A percentile compares a stretch with the other conserved stretches of the same genome.
Evolutionary conservation across 2,797 vertebrate species (phyloP).

Genomic region (Sciurus vulgaris): DNA sequence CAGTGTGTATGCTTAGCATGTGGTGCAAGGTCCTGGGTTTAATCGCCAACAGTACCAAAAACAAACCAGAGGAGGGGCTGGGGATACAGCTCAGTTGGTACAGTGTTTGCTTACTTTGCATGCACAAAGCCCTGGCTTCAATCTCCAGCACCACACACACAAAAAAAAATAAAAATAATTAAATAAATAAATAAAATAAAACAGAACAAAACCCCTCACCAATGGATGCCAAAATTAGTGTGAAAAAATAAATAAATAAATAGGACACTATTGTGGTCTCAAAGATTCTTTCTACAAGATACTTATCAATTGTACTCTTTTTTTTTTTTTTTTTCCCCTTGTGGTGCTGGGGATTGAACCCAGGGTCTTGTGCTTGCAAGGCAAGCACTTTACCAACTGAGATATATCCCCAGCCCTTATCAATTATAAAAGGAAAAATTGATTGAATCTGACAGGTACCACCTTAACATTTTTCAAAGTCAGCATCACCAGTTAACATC

Average conservation of each 20-base stretch:
- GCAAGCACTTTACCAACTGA: too few species aligned
- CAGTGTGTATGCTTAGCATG: not conserved
- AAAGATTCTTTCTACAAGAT: not conserved
- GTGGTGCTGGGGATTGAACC: too few species aligned
- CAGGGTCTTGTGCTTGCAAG: too few species aligned
- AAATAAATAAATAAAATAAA: too few species aligned
- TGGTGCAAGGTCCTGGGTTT: not conserved
- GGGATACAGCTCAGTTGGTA: too few species aligned
- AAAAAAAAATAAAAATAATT: too few species aligned
- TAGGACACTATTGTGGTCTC: not conserved
- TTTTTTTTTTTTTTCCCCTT: too few species aligned
- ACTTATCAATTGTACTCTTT: not conserved
- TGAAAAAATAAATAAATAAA: slow-evolving; percentile 18
- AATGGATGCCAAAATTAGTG: not conserved
- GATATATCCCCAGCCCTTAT: not conserved
- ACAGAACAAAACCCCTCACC: not conserved
- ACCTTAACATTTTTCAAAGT: slow-evolving; percentile 16
- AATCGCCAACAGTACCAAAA: not conserved
- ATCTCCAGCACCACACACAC: too few species aligned
- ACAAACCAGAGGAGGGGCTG: too few species aligned
- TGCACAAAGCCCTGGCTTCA: too few species aligned
- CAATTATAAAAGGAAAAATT: not conserved
- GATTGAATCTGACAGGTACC: not conserved
- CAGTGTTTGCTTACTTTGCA: too few species aligned
- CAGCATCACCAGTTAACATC: not conserved